phyloP scores from a whole-genome alignment of 2,888 invertebrate genomes.

The Diachrysia chrysitis region DNA sequence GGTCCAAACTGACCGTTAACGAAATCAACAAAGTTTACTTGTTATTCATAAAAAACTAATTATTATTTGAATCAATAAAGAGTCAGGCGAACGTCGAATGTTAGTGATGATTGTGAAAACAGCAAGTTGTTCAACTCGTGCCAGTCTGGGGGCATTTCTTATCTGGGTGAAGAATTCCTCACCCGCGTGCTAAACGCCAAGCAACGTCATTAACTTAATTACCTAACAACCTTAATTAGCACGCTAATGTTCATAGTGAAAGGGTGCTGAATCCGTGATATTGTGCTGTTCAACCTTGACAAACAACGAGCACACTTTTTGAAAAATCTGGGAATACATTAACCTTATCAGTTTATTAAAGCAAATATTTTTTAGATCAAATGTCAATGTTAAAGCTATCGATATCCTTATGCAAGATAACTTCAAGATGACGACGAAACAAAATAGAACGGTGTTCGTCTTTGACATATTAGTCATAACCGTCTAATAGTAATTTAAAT shows the following conservation, averaged over 20 bases:
- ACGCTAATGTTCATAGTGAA: conserved; percentile 8
- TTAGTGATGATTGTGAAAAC: conserved; percentile 37
- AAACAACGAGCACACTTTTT: background rate
- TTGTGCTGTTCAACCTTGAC: background rate
- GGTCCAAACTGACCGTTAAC: background rate
- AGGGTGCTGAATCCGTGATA: background rate
- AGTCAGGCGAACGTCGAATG: conserved; percentile 20
- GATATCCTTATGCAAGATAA: conserved; percentile 19
- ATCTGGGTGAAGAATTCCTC: conserved; percentile 62
- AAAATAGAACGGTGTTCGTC: background rate
- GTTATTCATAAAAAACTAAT: background rate
- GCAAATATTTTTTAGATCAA: conserved; percentile 20
- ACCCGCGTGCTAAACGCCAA: conserved; percentile 56
- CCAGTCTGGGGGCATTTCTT: conserved; percentile 44
- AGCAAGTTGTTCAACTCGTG: conserved; percentile 50
- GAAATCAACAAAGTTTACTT: background rate
- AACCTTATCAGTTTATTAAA: conserved; percentile 3
- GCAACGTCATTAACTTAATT: conserved; percentile 24
- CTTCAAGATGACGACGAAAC: background rate
- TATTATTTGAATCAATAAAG: conserved; percentile 8
- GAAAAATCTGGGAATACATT: background rate
- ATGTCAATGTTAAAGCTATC: conserved; percentile 32
- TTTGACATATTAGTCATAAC: background rate
- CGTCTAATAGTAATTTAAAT: conserved; percentile 3
- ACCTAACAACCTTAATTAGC: conserved; percentile 41